These are phyloP conservation scores for Boloria euphrosyne DNA, from an alignment of 2,888 invertebrate species.

Conservation along the genomic window DNA sequence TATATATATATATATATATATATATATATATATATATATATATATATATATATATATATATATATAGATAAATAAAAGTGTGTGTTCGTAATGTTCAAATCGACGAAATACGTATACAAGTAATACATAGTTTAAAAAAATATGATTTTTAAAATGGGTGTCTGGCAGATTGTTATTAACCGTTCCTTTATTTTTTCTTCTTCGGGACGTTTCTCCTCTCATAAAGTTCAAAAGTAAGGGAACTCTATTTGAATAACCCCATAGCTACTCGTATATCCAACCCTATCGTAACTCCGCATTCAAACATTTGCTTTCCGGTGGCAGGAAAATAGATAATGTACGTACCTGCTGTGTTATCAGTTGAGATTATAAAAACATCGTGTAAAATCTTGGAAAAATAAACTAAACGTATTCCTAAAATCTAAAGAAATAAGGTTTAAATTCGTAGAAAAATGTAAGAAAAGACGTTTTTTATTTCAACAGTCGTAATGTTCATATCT, in stretches of 20 bases:
- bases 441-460: conserved; percentile 1
- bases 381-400: conserved; percentile 48
- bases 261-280: conserved; percentile 1
- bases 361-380: conserved; percentile 65
- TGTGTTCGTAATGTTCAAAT: too few relatives aligned
- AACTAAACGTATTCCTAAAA: conserved; percentile 11
- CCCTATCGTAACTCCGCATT: conserved; percentile 11
- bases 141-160: too few relatives aligned
- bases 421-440: not conserved
- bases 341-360: conserved; percentile 49
- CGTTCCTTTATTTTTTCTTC: too few relatives aligned
- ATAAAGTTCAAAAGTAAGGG: too few relatives aligned
- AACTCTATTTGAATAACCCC: too few relatives aligned
- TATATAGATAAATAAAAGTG: too few relatives aligned
- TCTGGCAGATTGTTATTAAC: not conserved
- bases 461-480: conserved; percentile 14
- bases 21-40: too few relatives aligned
- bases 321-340: conserved; percentile 38
- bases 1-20: too few relatives aligned
- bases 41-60: too few relatives aligned
- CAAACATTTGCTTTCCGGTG: conserved; percentile 26
- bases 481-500: conserved; percentile 13
- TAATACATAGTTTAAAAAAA: too few relatives aligned
- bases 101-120: too few relatives aligned
- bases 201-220: too few relatives aligned